phyloP scores from a whole-genome alignment of 2,888 invertebrate species.

The Gnatocerus cornutus region DNA sequence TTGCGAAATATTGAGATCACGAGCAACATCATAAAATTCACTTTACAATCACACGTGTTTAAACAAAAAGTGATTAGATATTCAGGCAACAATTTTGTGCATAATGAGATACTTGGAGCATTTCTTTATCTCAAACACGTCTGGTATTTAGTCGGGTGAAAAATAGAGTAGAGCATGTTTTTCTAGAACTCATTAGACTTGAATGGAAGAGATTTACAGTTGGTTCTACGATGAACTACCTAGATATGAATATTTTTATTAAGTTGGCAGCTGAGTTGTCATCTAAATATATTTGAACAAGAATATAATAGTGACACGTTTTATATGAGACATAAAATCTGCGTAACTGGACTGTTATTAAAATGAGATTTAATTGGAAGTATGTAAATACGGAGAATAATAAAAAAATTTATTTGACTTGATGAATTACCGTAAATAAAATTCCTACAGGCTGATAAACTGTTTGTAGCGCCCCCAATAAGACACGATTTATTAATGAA shows the following conservation, averaged over 20 bases:
- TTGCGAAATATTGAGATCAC: constrained; percentile 17
- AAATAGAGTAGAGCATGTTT: background rate
- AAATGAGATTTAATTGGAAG: no score
- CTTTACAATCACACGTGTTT: constrained; percentile 25
- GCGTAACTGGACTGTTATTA: no score
- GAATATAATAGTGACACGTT: no score
- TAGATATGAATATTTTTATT: background rate
- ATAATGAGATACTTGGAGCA: background rate
- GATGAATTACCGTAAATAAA: no score
- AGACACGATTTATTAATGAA: no score
- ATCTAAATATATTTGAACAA: no score
- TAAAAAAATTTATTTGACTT: no score
- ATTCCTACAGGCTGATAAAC: no score
- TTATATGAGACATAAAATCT: no score
- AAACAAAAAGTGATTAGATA: constrained; percentile 27
- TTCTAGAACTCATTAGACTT: constrained; percentile 1
- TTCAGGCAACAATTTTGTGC: background rate
- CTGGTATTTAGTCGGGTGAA: background rate
- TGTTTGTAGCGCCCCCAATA: no score
- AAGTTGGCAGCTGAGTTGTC: background rate
- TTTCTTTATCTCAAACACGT: background rate
- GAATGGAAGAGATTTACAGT: constrained; percentile 2
- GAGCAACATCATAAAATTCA: constrained; percentile 20
- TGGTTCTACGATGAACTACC: background rate
- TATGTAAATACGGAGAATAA: no score